phyloP scores from a whole-genome alignment of 1,140 invertebrate species.

The Sitodiplosis mosellana region DNA sequence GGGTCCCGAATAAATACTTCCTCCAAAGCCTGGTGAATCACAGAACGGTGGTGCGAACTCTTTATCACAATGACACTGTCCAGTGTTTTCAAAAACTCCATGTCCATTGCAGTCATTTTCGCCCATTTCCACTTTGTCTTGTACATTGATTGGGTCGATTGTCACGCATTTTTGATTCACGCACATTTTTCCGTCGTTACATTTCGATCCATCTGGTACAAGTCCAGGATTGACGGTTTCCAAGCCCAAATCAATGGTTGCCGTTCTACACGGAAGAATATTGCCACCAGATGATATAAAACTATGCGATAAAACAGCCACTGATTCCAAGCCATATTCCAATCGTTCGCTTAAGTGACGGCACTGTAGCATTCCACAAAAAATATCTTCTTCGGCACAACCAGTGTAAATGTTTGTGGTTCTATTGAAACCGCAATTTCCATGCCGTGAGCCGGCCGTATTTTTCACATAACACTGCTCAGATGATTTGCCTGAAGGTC shows the following conservation, averaged over 20 bases:
- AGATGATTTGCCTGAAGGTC: conserved; percentile 71
- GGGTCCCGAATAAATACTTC: conserved; percentile 83
- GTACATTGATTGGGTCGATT: conserved; percentile 38
- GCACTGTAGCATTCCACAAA: conserved; percentile 91
- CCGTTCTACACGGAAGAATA: conserved; percentile 71
- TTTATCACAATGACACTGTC: conserved; percentile 85
- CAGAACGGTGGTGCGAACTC: conserved; percentile 81
- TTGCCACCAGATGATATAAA: conserved; percentile 55
- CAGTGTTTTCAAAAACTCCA: conserved; percentile 79
- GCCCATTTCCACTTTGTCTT: conserved; percentile 34
- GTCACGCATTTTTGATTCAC: conserved; percentile 76
- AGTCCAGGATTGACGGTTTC: conserved; percentile 86
- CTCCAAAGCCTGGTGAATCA: conserved; percentile 68
- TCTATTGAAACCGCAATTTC: conserved; percentile 90
- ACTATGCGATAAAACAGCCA: conserved; percentile 59
- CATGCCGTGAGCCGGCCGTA: conserved; percentile 59
- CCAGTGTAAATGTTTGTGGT: conserved; percentile 47
- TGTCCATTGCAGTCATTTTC: conserved; percentile 70
- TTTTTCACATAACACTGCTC: conserved; percentile 79
- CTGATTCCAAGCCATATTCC: conserved; percentile 92
- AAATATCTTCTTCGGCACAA: conserved; percentile 56
- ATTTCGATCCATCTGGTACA: conserved; percentile 86
- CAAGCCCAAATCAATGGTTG: conserved; percentile 78
- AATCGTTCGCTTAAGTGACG: conserved; percentile 79
- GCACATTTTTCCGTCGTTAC: conserved; percentile 87